Percentiles rank a stretch among this genome's conserved stretches.
Conservation (phyloP, 1,140 invertebrate genomes). For the Papilio xuthus region DNA sequence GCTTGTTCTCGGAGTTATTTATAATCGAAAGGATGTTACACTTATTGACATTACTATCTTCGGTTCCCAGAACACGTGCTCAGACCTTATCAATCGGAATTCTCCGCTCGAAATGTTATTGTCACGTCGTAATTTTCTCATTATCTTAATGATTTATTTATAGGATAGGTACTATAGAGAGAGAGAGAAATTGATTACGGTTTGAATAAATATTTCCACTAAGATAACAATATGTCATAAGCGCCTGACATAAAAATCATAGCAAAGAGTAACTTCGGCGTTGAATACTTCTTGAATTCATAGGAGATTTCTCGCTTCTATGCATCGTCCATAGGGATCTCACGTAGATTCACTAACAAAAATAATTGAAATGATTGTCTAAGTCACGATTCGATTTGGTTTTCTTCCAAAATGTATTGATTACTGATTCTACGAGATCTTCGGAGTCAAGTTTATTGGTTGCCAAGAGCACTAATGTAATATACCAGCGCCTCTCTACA, state of each 20-base stretch:
- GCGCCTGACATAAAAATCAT: neutral
- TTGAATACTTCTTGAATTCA: no score
- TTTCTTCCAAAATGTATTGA: no score
- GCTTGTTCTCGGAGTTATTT: constrained; percentile 55
- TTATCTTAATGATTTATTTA: constrained; percentile 35
- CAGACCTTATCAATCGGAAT: constrained; percentile 53
- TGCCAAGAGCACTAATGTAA: neutral
- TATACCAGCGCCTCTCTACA: neutral
- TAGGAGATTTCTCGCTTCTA: no score
- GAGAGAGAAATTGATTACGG: constrained; percentile 28
- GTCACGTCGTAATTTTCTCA: constrained; percentile 31
- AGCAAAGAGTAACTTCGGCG: neutral
- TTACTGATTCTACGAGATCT: no score
- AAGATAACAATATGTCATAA: neutral
- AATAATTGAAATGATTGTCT: no score
- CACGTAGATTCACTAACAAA: no score
- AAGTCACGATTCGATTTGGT: no score
- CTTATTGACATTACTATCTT: constrained; percentile 57
- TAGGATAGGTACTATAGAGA: constrained; percentile 22
- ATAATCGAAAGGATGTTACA: constrained; percentile 57
- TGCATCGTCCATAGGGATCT: no score
- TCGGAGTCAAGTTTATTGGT: no score
- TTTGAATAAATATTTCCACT: neutral
- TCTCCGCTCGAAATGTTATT: constrained; percentile 55
- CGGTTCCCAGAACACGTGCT: constrained; percentile 60